phyloP scores from a whole-genome alignment of 2,113 vertebrate species.

The Dinomys branickii region DNA sequence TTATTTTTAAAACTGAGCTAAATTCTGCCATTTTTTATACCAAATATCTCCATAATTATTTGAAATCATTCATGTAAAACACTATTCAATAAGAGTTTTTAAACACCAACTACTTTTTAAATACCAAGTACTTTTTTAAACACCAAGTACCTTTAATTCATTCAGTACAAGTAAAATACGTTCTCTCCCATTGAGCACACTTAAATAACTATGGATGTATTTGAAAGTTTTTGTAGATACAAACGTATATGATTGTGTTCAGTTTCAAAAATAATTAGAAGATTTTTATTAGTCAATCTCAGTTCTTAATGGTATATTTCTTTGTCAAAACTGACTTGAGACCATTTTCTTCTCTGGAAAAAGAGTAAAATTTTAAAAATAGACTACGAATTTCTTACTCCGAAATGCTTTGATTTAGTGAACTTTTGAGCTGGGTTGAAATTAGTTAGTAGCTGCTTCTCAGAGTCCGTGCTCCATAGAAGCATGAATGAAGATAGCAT shows the following conservation, averaged over 20 bases:
- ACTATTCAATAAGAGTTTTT: background rate
- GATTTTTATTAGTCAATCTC: background rate
- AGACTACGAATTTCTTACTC: background rate
- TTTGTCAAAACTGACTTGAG: background rate
- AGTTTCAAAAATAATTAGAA: background rate
- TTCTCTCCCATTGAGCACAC: background rate
- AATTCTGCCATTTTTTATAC: background rate
- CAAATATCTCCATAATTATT: background rate
- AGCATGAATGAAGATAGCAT: background rate
- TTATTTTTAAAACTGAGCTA: background rate
- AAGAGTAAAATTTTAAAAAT: background rate
- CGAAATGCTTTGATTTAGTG: background rate
- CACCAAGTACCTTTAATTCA: background rate
- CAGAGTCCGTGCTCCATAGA: background rate
- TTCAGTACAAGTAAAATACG: background rate
- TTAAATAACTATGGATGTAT: background rate
- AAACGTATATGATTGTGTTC: background rate
- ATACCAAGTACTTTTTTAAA: background rate
- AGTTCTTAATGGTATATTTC: background rate
- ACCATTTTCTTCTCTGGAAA: constrained; percentile 8
- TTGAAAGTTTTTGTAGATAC: background rate
- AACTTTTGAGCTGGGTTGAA: background rate
- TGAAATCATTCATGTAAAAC: background rate
- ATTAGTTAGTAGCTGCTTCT: background rate
- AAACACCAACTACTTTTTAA: background rate